Percentiles rank a stretch among this genome's conserved stretches.
These are phyloP conservation scores for Acrobasis consociella DNA, from an alignment of 2,888 invertebrate species.

Conservation along the genomic window DNA sequence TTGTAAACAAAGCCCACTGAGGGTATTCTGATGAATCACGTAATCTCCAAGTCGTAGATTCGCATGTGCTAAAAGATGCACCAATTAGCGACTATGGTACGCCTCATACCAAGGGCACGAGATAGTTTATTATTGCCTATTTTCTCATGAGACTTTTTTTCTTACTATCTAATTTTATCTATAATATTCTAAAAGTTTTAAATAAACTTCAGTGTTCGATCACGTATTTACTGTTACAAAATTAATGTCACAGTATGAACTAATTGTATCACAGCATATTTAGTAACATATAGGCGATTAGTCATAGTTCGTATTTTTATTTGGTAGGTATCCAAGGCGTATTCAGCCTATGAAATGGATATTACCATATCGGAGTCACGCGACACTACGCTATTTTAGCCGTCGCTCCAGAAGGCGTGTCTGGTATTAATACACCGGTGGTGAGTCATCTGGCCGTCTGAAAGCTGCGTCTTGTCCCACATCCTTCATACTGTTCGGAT, in stretches of 20 bases:
- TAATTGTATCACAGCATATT: neutral
- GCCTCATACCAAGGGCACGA: slow-evolving; percentile 10
- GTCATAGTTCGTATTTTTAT: slow-evolving; percentile 7
- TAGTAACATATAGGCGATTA: slow-evolving; percentile 3
- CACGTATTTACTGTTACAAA: neutral
- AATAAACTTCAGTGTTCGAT: neutral
- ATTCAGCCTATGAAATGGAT: slow-evolving; percentile 48
- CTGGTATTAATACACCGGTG: slow-evolving; percentile 74
- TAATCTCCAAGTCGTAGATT: slow-evolving; percentile 36
- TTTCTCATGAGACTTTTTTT: neutral
- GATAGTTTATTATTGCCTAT: neutral
- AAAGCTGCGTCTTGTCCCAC: slow-evolving; percentile 77
- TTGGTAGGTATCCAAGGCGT: neutral
- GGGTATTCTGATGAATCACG: slow-evolving; percentile 51
- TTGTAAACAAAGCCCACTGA: slow-evolving; percentile 62
- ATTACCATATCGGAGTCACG: slow-evolving; percentile 69
- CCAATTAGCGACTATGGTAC: slow-evolving; percentile 45
- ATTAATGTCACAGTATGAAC: neutral
- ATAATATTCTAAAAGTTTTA: neutral
- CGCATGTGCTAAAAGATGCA: slow-evolving; percentile 42
- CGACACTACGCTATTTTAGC: slow-evolving; percentile 76
- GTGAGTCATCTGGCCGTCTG: slow-evolving; percentile 76
- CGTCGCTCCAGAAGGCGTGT: slow-evolving; percentile 78
- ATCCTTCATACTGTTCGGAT: slow-evolving; percentile 73
- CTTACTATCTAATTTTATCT: neutral